Percentiles rank a stretch among this genome's conserved stretches.
Evolutionary conservation across 2,888 invertebrate genomes (phyloP).

Genomic region (Torymus auratus): DNA sequence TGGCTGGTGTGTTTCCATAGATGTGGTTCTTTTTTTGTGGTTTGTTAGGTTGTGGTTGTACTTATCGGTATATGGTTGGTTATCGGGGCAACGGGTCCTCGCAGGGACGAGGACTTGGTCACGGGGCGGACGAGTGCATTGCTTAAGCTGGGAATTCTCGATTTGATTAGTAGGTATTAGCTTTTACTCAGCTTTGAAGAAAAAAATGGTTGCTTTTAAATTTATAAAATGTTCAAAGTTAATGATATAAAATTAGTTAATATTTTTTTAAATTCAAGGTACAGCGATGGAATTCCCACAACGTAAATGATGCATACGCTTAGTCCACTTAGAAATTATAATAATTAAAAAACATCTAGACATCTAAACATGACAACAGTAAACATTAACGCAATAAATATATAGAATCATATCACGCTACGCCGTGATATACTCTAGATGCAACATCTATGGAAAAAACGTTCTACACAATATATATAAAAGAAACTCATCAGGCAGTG

Average conservation of each 20-base stretch:
- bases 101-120: no score
- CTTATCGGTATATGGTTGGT: no score
- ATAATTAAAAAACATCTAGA: conserved; percentile 15
- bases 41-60: no score
- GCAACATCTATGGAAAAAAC: conserved; percentile 27
- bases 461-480: conserved; percentile 29
- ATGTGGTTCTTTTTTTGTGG: not conserved
- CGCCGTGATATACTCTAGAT: conserved; percentile 14
- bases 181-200: no score
- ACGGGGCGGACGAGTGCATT: no score
- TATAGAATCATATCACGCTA: conserved; percentile 27
- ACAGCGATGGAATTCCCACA: not conserved
- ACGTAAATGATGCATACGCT: not conserved
- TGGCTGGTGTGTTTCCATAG: not conserved
- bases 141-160: no score
- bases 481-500: conserved; percentile 48
- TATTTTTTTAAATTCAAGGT: not conserved
- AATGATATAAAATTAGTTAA: no score
- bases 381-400: conserved; percentile 33
- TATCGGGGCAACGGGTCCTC: no score
- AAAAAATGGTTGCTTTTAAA: no score
- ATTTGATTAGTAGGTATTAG: no score
- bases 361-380: conserved; percentile 47
- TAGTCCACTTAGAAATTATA: not conserved
- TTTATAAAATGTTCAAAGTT: no score